phyloP scores from a whole-genome alignment of 35 echinoderm and acorn worm genomes.

The Nesometra sesokonis region DNA sequence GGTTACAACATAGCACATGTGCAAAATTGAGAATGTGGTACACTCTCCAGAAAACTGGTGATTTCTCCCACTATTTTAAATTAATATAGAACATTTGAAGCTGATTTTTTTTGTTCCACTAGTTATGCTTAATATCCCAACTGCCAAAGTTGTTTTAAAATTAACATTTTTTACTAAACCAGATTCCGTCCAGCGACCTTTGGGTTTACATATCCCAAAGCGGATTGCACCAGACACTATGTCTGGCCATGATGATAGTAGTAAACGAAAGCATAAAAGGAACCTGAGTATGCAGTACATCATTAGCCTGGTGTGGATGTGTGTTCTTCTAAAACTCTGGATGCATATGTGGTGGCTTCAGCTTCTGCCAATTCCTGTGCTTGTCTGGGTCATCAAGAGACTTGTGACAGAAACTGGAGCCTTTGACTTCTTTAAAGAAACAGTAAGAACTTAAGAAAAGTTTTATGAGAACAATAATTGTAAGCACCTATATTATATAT shows the following conservation, averaged over 20 bases:
- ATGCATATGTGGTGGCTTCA: constrained; percentile 51
- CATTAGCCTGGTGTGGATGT: constrained; percentile 51
- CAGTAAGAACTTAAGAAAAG: neutral
- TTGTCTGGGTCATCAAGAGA: constrained; percentile 61
- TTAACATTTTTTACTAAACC: too few relatives aligned
- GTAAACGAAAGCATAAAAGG: neutral
- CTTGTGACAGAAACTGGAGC: constrained; percentile 12
- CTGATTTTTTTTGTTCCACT: too few relatives aligned
- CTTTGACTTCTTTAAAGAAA: constrained; percentile 34
- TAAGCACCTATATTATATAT: too few relatives aligned
- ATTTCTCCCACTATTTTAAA: too few relatives aligned
- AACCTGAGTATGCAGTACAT: constrained; percentile 28
- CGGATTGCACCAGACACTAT: neutral
- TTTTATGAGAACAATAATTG: too few relatives aligned
- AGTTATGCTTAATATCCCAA: too few relatives aligned
- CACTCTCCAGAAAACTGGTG: too few relatives aligned
- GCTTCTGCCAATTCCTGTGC: constrained; percentile 39
- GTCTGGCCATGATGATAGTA: neutral
- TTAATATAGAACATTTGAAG: too few relatives aligned
- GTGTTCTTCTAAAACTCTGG: constrained; percentile 50
- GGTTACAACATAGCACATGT: too few relatives aligned
- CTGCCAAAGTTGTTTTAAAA: too few relatives aligned
- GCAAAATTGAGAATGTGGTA: too few relatives aligned
- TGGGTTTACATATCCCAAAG: neutral
- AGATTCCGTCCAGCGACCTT: neutral